A percentile compares a stretch with the other conserved stretches of the same genome.
These are phyloP conservation scores for Nebria brevicollis DNA, from an alignment of 2,888 invertebrate genomes.

Conservation along the genomic window DNA sequence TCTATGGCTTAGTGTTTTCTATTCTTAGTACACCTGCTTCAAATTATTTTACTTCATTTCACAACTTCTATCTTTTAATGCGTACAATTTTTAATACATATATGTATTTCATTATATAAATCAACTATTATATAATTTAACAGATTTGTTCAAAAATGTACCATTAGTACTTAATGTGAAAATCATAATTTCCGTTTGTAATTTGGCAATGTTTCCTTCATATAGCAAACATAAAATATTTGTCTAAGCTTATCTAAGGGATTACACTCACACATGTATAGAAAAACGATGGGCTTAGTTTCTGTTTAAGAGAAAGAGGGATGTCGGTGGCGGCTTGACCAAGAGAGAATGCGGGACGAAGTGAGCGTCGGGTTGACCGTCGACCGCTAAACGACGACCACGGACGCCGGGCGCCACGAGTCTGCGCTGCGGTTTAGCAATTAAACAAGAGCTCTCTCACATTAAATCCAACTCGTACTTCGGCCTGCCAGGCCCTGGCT, in stretches of 20 bases:
- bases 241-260: neutral
- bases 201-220: neutral
- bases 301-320: conserved; percentile 7
- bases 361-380: conserved; percentile 39
- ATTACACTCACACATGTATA: neutral
- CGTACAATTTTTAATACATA: too few species aligned
- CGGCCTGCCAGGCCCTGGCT: neutral
- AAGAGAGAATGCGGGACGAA: conserved; percentile 8
- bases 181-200: too few species aligned
- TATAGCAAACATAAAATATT: neutral
- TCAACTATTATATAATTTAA: too few species aligned
- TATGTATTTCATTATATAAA: too few species aligned
- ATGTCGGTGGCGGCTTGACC: neutral
- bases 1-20: neutral
- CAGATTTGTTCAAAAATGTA: too few species aligned
- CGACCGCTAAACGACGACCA: conserved; percentile 56
- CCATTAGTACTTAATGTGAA: too few species aligned
- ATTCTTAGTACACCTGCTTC: neutral
- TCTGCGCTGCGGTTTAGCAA: conserved; percentile 56
- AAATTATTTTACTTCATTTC: neutral
- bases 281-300: conserved; percentile 4
- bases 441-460: conserved; percentile 54
- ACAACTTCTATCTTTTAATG: neutral
- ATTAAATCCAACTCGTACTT: conserved; percentile 12
- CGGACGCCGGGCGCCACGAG: conserved; percentile 49